These are phyloP conservation scores for Hyalella azteca DNA, from an alignment of 2,888 invertebrate species.

Conservation along the genomic window DNA sequence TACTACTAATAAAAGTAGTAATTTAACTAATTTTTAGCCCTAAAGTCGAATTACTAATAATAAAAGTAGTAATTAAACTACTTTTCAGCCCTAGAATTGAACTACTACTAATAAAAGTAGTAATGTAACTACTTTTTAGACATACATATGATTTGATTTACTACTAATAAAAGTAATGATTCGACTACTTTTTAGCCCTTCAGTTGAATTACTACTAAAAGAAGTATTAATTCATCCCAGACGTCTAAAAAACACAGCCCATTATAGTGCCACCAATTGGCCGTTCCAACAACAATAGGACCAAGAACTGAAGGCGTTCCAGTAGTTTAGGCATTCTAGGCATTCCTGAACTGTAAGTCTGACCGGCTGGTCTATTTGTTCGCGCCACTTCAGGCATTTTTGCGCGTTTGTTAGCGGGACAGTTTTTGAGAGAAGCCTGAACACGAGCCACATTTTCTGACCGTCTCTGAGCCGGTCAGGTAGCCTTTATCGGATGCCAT, in stretches of 20 bases:
- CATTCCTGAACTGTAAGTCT: neutral
- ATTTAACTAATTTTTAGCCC: no score
- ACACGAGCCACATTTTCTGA: neutral
- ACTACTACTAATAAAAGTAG: no score
- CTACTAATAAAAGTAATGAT: no score
- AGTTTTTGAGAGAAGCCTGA: neutral
- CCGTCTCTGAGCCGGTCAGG: neutral
- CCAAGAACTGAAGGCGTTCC: neutral
- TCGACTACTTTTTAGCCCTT: no score
- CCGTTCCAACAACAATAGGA: neutral
- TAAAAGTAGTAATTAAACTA: no score
- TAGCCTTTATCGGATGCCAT: neutral
- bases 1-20: no score
- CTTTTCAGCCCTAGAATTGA: no score
- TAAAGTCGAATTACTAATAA: no score
- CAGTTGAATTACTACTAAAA: no score
- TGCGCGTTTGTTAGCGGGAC: neutral
- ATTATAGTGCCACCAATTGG: neutral
- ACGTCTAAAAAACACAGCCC: neutral
- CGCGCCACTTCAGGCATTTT: neutral
- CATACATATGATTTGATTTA: no score
- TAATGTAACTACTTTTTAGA: no score
- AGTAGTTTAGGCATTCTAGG: neutral
- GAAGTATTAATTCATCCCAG: neutral
- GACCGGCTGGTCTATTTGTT: constrained; percentile 8